Conservation (phyloP, 2,888 invertebrate species). For the Stegophylla sp. region DNA sequence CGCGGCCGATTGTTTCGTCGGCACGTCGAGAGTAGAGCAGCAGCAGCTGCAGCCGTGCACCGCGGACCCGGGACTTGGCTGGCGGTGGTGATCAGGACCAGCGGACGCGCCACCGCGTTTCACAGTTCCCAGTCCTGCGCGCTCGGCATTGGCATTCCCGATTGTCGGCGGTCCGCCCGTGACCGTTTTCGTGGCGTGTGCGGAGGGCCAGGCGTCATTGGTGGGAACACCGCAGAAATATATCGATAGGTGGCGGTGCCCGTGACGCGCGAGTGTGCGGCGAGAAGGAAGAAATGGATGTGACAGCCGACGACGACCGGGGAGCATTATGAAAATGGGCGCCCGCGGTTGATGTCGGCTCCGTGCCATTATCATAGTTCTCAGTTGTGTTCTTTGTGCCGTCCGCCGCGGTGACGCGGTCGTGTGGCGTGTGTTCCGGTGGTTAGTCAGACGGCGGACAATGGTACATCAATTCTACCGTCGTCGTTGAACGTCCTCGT, state of each 20-base stretch:
- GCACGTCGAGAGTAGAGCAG: background rate
- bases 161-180: background rate
- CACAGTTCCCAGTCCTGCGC: too few species aligned
- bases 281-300: slow-evolving; percentile 19
- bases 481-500: background rate
- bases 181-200: background rate
- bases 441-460: slow-evolving; percentile 7
- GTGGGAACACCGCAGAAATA: background rate
- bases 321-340: slow-evolving; percentile 40
- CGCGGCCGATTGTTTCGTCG: too few species aligned
- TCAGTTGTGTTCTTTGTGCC: slow-evolving; percentile 5
- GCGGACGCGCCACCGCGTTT: too few species aligned
- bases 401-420: background rate
- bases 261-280: slow-evolving; percentile 15
- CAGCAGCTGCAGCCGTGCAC: too few species aligned
- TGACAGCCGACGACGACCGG: slow-evolving; percentile 24
- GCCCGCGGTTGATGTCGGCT: slow-evolving; percentile 27
- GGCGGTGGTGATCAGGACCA: background rate
- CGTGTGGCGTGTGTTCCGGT: background rate
- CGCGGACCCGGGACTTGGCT: background rate
- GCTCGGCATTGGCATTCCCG: background rate
- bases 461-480: background rate
- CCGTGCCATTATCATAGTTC: too few species aligned
- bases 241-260: slow-evolving; percentile 38
- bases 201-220: background rate